A percentile compares a stretch with the other conserved stretches of the same genome.
These are phyloP conservation scores for Anniella stebbinsi DNA, from an alignment of 2,797 vertebrate genomes.

Conservation along the genomic window DNA sequence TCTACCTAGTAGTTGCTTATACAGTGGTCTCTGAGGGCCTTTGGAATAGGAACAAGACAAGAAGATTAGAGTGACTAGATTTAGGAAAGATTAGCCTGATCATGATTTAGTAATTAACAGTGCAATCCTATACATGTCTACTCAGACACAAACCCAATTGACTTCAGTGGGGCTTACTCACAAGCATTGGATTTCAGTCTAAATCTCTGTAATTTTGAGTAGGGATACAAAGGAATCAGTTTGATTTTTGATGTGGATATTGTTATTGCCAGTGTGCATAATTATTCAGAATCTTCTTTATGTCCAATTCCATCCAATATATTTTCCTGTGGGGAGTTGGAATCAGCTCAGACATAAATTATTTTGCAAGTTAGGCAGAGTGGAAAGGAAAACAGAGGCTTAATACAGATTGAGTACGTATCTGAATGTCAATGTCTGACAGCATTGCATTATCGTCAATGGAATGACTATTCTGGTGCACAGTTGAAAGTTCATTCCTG, in stretches of 20 bases:
- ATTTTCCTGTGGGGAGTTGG: not conserved
- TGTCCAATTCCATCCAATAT: not conserved
- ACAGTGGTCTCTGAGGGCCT: not conserved
- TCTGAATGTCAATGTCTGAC: not conserved
- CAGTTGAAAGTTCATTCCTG: not conserved
- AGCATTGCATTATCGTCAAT: not conserved
- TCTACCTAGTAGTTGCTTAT: not conserved
- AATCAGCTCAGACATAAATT: not conserved
- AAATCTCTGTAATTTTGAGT: not conserved
- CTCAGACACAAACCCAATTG: not conserved
- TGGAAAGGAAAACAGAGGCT: not conserved
- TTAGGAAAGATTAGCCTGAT: not conserved
- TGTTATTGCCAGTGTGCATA: not conserved
- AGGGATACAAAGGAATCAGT: not conserved
- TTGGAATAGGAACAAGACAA: not conserved
- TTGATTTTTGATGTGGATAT: not conserved
- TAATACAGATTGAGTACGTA: constrained; percentile 6
- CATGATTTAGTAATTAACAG: not conserved
- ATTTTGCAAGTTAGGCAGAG: constrained; percentile 8
- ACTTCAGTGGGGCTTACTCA: not conserved
- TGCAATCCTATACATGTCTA: not conserved
- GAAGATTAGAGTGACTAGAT: not conserved
- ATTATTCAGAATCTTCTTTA: not conserved
- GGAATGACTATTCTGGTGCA: not conserved
- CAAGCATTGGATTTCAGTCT: not conserved